Evolutionary conservation across 2,888 invertebrate species (phyloP), one percentile per base, ranked within the genome.

Genomic region (Hemicrepidius hirtus): DNA sequence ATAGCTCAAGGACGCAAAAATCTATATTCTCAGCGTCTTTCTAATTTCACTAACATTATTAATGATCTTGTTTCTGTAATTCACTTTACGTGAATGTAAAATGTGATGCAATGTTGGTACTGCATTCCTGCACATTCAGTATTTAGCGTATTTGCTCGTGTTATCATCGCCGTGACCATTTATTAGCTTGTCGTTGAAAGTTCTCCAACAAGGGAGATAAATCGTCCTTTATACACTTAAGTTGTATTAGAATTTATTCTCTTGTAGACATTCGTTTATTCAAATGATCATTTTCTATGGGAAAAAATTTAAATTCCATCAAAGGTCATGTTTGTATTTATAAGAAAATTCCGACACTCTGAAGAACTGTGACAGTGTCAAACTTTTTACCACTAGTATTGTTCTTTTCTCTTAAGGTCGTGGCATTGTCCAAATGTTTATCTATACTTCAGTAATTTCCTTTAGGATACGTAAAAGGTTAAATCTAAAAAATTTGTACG

Each of bases 381-480:
- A 9, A 21, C 12, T 10, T 46, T 46, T 20, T 46, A 1, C 46
- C 20, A 7, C n/a, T 13, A 53, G 32, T 21, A 32, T 32, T 1
- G 12, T 2, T 10, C 53, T 7, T 32, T 53, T 53, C 28, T 53
- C 3, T n/a, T 50, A 6, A 62, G 62, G 62, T 46, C 46, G 28
- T 16, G 62, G 62, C 46, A 62, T 62, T 62, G 62, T 46, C 46
- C 16, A n/a, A 62, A 46, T 12, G n/a, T 62, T 60, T 46, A 46
- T 46, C 40, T 28, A 46, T 4, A 13, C n/a, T n/a, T 44, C 62
- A 32, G 28, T 46, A 9, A 46, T 46, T 62, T 44, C 62, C 41
- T 44, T 46, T 10, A 44, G 44, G 44, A 44, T 44, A 62, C 41
- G 50, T 21, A 4, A 24, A 50, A 50, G 50, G 50, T 50, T 24